A percentile compares a stretch with the other conserved stretches of the same genome.
Evolutionary conservation across 2,113 vertebrate species (phyloP).

Genomic region (Melanotaenia duboulayi): DNA sequence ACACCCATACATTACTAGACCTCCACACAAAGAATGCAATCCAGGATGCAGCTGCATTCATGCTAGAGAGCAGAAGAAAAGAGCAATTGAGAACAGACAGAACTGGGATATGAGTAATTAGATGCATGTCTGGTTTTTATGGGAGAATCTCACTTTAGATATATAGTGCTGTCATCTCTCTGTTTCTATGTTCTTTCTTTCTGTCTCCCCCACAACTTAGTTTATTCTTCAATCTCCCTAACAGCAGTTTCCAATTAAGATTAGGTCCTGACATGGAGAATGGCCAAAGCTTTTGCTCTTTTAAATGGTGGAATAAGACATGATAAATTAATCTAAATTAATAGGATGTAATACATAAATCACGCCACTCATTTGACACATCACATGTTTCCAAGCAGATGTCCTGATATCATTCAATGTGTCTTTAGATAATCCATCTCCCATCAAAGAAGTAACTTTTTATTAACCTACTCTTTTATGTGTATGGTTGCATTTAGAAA

Average conservation of each 20-base stretch:
- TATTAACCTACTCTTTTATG: background rate
- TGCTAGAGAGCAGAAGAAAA: constrained; percentile 18
- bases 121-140: constrained; percentile 52
- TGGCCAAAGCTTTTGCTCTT: constrained; percentile 34
- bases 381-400: constrained; percentile 42
- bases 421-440: constrained; percentile 14
- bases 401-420: background rate
- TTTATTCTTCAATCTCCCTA: constrained; percentile 18
- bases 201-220: constrained; percentile 11
- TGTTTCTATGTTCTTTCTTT: constrained; percentile 28
- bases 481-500: background rate
- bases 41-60: constrained; percentile 52
- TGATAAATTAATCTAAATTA: constrained; percentile 61
- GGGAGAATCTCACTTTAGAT: constrained; percentile 48
- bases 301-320: constrained; percentile 22
- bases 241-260: constrained; percentile 73
- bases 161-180: constrained; percentile 42
- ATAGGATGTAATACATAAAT: constrained; percentile 64
- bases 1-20: constrained; percentile 15
- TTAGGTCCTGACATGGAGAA: constrained; percentile 43
- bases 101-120: constrained; percentile 46
- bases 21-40: constrained; percentile 27
- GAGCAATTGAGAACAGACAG: constrained; percentile 23
- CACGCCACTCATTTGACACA: constrained; percentile 52
- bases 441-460: background rate